phyloP scores from a whole-genome alignment of 2,113 vertebrate genomes.

The Otus sunia region DNA sequence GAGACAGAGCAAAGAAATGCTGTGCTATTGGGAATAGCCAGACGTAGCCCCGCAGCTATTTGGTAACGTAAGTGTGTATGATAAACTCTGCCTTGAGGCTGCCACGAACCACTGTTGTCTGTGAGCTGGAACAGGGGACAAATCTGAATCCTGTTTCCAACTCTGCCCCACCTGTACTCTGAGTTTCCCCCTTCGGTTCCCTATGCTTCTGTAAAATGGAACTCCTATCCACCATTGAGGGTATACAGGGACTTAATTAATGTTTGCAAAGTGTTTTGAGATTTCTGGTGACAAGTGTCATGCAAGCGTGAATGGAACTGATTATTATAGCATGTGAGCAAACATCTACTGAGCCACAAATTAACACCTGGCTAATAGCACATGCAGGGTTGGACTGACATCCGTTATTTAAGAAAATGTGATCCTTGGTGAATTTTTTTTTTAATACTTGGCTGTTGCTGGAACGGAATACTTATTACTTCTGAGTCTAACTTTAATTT shows the following conservation, averaged over 20 bases:
- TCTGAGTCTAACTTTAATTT: constrained; percentile 10
- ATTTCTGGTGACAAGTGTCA: constrained; percentile 15
- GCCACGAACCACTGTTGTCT: not conserved
- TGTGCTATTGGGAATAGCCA: not conserved
- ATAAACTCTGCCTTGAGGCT: not conserved
- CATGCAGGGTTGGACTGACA: constrained; percentile 11
- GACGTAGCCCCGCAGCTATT: not conserved
- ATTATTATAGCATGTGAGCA: constrained; percentile 27
- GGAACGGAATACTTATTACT: constrained; percentile 17
- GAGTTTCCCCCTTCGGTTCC: not conserved
- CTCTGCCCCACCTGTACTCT: not conserved
- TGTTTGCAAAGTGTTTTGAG: constrained; percentile 36
- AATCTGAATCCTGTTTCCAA: not conserved
- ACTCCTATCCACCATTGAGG: not conserved
- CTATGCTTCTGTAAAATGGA: not conserved
- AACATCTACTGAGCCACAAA: constrained; percentile 21
- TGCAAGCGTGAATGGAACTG: constrained; percentile 2
- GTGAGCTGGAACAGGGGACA: not conserved
- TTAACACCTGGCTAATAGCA: constrained; percentile 54
- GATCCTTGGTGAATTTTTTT: not conserved
- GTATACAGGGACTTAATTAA: constrained; percentile 16
- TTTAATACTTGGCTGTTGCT: not conserved
- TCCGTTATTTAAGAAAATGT: constrained; percentile 35
- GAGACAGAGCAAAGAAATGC: not conserved
- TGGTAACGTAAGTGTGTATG: rapidly evolving